Evolutionary conservation across 1,140 invertebrate genomes (phyloP).

Genomic region (Diorhabda sublineata): DNA sequence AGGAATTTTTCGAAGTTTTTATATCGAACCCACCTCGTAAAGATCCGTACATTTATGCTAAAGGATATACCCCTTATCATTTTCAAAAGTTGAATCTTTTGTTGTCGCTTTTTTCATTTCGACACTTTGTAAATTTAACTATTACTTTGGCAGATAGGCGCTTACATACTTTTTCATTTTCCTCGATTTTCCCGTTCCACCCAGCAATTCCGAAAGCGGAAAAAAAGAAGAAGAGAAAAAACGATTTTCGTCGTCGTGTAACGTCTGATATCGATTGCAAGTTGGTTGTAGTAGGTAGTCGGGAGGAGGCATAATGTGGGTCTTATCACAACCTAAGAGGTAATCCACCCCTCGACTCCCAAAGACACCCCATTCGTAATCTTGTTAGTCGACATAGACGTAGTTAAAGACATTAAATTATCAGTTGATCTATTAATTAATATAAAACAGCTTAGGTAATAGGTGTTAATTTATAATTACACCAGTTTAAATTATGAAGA

Average conservation of each 20-base stretch:
- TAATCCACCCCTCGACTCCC: neutral
- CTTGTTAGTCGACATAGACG: neutral
- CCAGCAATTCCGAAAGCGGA: neutral
- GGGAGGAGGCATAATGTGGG: neutral
- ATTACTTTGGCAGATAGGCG: neutral
- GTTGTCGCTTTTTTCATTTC: neutral
- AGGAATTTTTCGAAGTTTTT: too few species aligned
- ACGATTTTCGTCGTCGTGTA: constrained; percentile 1
- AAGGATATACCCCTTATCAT: too few species aligned
- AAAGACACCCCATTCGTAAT: neutral
- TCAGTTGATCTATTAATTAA: too few species aligned
- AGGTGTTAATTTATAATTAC: too few species aligned
- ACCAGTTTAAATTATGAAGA: too few species aligned
- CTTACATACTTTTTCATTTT: neutral
- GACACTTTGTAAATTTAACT: neutral
- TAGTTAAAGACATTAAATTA: neutral
- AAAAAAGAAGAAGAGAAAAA: neutral
- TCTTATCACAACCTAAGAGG: constrained; percentile 1
- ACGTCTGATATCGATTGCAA: neutral
- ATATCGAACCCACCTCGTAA: too few species aligned
- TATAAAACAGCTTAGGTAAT: too few species aligned
- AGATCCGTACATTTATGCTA: too few species aligned
- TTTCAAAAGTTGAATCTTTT: neutral
- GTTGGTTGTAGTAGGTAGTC: neutral
- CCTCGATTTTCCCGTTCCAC: neutral